phyloP scores from a whole-genome alignment of 2,888 invertebrate species.

The Sesia bembeciformis region DNA sequence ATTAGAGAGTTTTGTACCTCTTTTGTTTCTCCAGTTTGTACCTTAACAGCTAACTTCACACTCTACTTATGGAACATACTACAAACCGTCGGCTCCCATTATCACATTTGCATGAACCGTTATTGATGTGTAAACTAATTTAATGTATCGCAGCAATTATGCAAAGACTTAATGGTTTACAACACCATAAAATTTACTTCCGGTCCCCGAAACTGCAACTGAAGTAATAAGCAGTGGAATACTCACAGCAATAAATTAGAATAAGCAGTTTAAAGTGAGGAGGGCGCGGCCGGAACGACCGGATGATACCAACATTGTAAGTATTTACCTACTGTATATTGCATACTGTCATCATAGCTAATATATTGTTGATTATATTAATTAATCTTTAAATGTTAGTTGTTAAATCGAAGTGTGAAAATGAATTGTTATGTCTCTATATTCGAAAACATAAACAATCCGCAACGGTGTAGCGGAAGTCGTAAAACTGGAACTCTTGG shows the following conservation, averaged over 20 bases:
- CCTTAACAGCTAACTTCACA: not conserved
- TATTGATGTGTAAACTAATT: constrained; percentile 67
- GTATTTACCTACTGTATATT: not conserved
- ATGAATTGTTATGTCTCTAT: constrained; percentile 7
- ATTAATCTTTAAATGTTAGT: not conserved
- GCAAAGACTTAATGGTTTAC: constrained; percentile 67
- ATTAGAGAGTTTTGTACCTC: not conserved
- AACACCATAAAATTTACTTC: constrained; percentile 65
- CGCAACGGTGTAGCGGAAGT: constrained; percentile 43
- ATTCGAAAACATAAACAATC: constrained; percentile 53
- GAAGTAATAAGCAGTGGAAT: constrained; percentile 70
- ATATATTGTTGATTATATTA: not conserved
- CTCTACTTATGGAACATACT: no score
- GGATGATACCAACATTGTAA: not conserved
- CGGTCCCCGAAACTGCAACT: constrained; percentile 61
- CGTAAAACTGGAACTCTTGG: constrained; percentile 61
- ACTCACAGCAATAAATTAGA: constrained; percentile 63
- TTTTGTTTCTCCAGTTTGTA: not conserved
- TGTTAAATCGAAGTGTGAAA: not conserved
- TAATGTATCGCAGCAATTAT: constrained; percentile 67
- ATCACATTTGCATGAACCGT: constrained; percentile 48
- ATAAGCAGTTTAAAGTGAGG: constrained; percentile 63
- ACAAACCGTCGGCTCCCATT: not conserved
- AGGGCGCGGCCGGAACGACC: constrained; percentile 19
- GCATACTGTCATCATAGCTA: not conserved